Evolutionary conservation across 2,888 invertebrate species (phyloP), one percentile per base, ranked within the genome.

Genomic region (Pardosa pseudoannulata): DNA sequence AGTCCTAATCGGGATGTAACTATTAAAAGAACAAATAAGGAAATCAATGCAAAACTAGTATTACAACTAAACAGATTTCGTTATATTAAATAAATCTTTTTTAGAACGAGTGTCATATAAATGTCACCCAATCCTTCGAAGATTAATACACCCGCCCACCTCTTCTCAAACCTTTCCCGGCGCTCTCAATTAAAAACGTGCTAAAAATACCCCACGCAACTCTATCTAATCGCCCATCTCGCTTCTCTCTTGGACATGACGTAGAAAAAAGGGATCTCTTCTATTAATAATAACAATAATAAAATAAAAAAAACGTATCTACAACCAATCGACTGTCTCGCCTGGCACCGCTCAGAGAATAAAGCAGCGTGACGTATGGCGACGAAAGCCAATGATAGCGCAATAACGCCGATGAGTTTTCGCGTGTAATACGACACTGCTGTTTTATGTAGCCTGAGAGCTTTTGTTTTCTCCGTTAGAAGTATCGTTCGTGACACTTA

Each of bases 321-420:
- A 56, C 23, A 23, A 56, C 56, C 56, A 56, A 56, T 56, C 56
- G 23, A 56, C 56, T 19, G 23, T 23, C 7, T 56, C 19, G 56
- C 56, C n/a, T 56, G 23, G 56, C 56, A 56, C 23, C 19, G 23
- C 56, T 19, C 16, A 5, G 2, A 56, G 23, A 19, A 56, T 56
- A 56, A 56, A 56, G 56, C 56, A 23, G 56, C 56, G 23, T 56
- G 56, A 56, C 56, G 56, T 23, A 56, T 23, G 56, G 46, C 11
- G 56, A 23, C 23, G 56, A 56, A 56, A 56, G 56, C 56, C 56
- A 56, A 56, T 56, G 23, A 23, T 2, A 19, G 56, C 3, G 56
- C 56, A 1, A 56, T 56, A 56, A 56, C 19, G 56, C 46, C 11
- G n/a, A 46, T 16, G 46, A 46, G 46, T 16, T 16, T 56, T 16